Percentiles rank a stretch among this genome's conserved stretches.
phyloP scores from a whole-genome alignment of 2,113 vertebrate species.

The Tautogolabrus adspersus region DNA sequence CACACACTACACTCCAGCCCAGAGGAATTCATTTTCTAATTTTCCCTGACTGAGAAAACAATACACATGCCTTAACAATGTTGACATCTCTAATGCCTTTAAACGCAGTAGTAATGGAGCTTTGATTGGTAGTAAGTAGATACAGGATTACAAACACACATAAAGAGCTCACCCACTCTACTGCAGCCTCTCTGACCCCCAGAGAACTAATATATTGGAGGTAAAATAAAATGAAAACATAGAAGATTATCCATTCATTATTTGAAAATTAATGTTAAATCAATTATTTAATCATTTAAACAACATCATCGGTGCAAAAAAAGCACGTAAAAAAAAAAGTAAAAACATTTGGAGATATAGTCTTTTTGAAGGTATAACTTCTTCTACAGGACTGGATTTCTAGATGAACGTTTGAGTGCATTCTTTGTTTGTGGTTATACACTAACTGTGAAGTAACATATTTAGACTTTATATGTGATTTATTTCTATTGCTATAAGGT shows the following conservation, averaged over 20 bases:
- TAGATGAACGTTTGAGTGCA: constrained; percentile 9
- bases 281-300: not conserved
- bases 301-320: not conserved
- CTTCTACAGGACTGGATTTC: not conserved
- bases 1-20: constrained; percentile 86
- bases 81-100: constrained; percentile 85
- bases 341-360: not conserved
- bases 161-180: constrained; percentile 41
- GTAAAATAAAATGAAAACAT: not conserved
- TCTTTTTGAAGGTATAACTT: not conserved
- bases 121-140: constrained; percentile 77
- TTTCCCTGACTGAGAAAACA: constrained; percentile 87
- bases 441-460: constrained; percentile 71
- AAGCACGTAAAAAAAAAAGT: not conserved
- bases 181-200: constrained; percentile 21
- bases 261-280: not conserved
- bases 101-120: constrained; percentile 82
- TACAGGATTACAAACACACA: constrained; percentile 67
- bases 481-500: constrained; percentile 70
- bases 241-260: not conserved
- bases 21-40: constrained; percentile 86
- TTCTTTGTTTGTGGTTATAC: constrained; percentile 61
- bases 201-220: not conserved
- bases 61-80: constrained; percentile 85
- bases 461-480: constrained; percentile 78